Evolutionary conservation across 1,140 invertebrate genomes (phyloP).

Genomic region (Bombyx mandarina): DNA sequence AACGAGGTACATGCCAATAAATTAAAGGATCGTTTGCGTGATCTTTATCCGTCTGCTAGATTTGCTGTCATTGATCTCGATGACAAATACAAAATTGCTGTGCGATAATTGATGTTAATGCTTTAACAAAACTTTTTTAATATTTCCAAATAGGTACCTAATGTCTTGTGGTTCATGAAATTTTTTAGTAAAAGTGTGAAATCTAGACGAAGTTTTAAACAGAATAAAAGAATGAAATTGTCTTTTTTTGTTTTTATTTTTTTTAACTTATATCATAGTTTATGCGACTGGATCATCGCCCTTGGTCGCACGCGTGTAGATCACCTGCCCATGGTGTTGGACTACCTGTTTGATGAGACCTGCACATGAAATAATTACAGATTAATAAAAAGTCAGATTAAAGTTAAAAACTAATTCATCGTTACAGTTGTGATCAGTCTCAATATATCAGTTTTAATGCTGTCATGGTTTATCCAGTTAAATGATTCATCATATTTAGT

Average conservation of each 20-base stretch:
- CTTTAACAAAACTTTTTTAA: no score
- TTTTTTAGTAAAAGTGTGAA: no score
- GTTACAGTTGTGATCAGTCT: conserved; percentile 55
- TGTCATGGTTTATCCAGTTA: conserved; percentile 55
- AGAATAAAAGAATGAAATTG: conserved; percentile 3
- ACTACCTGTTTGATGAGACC: conserved; percentile 97
- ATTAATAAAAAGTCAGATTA: not conserved
- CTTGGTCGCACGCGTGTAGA: conserved; percentile 97
- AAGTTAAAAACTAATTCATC: not conserved
- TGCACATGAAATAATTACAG: conserved; percentile 63
- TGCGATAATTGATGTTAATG: conserved; percentile 11
- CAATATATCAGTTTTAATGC: conserved; percentile 74
- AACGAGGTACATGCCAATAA: conserved; percentile 45
- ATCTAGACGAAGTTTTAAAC: not conserved
- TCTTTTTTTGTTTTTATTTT: conserved; percentile 17
- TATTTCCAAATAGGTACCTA: no score
- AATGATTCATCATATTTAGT: conserved; percentile 40
- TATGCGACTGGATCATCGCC: conserved; percentile 81
- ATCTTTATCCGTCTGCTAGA: conserved; percentile 43
- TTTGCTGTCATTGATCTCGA: conserved; percentile 44
- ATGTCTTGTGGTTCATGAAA: no score
- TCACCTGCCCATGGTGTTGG: conserved; percentile 96
- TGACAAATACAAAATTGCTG: conserved; percentile 35
- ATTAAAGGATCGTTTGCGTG: conserved; percentile 44
- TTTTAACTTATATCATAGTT: conserved; percentile 50